Evolutionary conservation across 2,113 vertebrate genomes (phyloP).

Genomic region (Orthonyx spaldingii): DNA sequence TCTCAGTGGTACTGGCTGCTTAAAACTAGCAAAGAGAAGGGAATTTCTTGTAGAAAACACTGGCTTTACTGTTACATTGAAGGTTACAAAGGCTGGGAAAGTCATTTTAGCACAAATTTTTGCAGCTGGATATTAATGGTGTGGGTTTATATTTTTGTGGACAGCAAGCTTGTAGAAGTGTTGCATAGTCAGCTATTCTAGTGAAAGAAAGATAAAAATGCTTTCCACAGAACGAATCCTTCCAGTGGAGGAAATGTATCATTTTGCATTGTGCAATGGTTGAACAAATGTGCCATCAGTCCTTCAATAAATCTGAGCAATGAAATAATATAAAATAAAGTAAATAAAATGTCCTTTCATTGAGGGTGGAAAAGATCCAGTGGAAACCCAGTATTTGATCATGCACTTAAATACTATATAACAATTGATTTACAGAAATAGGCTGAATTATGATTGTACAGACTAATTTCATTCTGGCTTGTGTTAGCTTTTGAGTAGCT

Average conservation of each 20-base stretch:
- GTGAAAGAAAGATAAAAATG: not conserved
- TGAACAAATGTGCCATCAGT: not conserved
- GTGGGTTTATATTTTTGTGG: not conserved
- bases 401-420: not conserved
- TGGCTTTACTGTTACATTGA: not conserved
- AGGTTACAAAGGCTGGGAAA: not conserved
- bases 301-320: not conserved
- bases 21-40: not conserved
- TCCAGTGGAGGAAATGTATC: not conserved
- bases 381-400: not conserved
- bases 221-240: not conserved
- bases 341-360: not conserved
- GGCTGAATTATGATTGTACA: not conserved
- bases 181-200: not conserved
- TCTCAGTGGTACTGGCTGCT: not conserved
- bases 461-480: not conserved
- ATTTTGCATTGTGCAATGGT: not conserved
- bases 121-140: conserved; percentile 1
- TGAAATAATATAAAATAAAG: not conserved
- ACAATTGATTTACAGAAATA: not conserved
- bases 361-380: not conserved
- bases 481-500: not conserved
- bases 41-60: not conserved
- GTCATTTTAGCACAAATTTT: not conserved
- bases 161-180: not conserved